phyloP scores from a whole-genome alignment of 2,888 invertebrate species.

The Melieria omissa region DNA sequence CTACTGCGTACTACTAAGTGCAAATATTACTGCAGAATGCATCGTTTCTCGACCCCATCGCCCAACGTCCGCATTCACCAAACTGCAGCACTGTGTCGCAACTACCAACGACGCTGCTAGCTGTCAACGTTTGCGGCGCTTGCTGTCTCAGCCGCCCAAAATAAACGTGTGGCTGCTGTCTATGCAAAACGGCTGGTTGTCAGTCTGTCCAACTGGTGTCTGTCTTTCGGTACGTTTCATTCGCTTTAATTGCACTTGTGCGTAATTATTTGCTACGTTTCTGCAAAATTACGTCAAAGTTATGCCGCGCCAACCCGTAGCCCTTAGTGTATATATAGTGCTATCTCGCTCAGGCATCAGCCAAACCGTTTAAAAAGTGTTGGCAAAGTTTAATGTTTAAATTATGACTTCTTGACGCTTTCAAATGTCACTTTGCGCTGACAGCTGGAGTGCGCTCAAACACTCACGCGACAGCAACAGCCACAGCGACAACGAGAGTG shows the following conservation, averaged over 20 bases:
- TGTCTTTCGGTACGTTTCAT: neutral
- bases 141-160: neutral
- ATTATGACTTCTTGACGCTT: constrained; percentile 52
- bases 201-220: neutral
- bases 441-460: constrained; percentile 13
- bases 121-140: too few species aligned
- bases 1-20: neutral
- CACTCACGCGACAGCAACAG: neutral
- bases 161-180: neutral
- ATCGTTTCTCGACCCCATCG: too few species aligned
- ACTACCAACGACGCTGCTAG: too few species aligned
- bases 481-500: too few species aligned
- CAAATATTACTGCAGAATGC: neutral
- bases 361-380: constrained; percentile 10
- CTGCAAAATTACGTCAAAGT: neutral
- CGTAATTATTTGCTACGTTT: constrained; percentile 54
- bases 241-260: constrained; percentile 1
- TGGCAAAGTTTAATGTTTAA: constrained; percentile 58
- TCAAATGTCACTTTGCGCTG: constrained; percentile 16
- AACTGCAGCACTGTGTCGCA: too few species aligned
- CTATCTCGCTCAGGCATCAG: neutral
- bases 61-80: too few species aligned
- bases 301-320: too few species aligned
- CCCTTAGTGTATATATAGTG: too few species aligned
- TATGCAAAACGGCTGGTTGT: neutral